phyloP scores from a whole-genome alignment of 1,140 invertebrate species.

The Aphelinus atriplicis region DNA sequence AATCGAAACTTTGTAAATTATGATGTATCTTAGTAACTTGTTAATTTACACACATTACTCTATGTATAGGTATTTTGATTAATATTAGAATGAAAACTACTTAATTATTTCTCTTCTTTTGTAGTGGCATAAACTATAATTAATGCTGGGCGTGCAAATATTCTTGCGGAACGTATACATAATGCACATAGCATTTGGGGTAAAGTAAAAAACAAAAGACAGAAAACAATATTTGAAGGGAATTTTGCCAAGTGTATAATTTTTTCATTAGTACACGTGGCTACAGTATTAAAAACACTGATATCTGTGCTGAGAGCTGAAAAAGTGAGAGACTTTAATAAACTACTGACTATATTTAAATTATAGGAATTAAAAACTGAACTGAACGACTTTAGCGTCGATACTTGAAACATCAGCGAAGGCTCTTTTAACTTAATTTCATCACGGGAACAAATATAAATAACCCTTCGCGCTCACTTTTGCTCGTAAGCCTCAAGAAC shows the following conservation, averaged over 20 bases:
- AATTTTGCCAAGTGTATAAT: slow-evolving; percentile 31
- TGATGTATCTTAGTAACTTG: slow-evolving; percentile 32
- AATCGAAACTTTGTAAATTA: slow-evolving; percentile 45
- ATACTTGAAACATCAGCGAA: slow-evolving; percentile 23
- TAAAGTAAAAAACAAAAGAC: slow-evolving; percentile 20
- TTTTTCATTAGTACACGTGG: slow-evolving; percentile 35
- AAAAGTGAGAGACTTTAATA: slow-evolving; percentile 35
- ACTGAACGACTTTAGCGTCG: not conserved
- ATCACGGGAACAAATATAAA: slow-evolving; percentile 23
- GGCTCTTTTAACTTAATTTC: slow-evolving; percentile 20
- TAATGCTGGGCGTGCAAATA: slow-evolving; percentile 41
- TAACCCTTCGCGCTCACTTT: slow-evolving; percentile 26
- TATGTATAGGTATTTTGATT: slow-evolving; percentile 39
- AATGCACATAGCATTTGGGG: slow-evolving; percentile 42
- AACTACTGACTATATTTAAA: slow-evolving; percentile 24
- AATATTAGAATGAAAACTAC: slow-evolving; percentile 10
- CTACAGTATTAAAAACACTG: slow-evolving; percentile 45
- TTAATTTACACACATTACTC: slow-evolving; percentile 34
- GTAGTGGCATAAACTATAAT: slow-evolving; percentile 29
- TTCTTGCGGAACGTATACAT: slow-evolving; percentile 42
- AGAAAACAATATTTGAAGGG: slow-evolving; percentile 2
- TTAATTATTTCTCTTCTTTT: slow-evolving; percentile 3
- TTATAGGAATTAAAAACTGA: slow-evolving; percentile 15
- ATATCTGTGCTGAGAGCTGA: slow-evolving; percentile 43
- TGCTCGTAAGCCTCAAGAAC: slow-evolving; percentile 10